Evolutionary conservation across 2,888 invertebrate species (phyloP), one percentile per base, ranked within the genome.

Genomic region (Heterodera filipjevi): DNA sequence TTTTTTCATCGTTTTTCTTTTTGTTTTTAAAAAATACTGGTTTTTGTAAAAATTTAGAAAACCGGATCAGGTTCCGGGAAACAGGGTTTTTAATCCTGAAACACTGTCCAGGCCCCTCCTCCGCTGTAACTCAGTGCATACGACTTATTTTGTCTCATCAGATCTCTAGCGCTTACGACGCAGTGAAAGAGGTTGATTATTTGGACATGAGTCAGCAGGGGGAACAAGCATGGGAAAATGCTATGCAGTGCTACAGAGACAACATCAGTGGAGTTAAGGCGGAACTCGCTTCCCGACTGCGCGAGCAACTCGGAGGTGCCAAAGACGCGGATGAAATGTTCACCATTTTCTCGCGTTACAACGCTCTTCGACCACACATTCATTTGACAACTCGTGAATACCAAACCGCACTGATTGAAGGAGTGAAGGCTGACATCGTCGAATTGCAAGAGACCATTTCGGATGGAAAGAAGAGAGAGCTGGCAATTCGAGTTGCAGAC

Each of bases 241-340:
- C 98, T 19, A 94, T 95, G 19, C 93, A 95, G 80, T 93, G 97
- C 71, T 99, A 99, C 90, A 97, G 98, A 90, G 98, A 98, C 89
- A 93, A 96, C 81, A 99, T 99, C 83, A 97, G 99, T 90, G 93
- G 97, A 80, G 98, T 99, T 3, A 99, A 99, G 91, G 95, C 97
- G 0, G 93, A 96, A 83, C 99, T 99, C 86, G 99, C 99, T 0
- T 95, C 97, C 0, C 95, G 96, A 89, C 92, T 99, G 8, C 93
- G 98, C 79, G 98, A 99, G 91, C 98, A 99, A 90, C 92, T 99
- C 59, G 98, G 97, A 76, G 96, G 96, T 0, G 98, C 99, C 0
- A 96, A 96, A 91, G 98, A 98, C 91, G 99, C 99, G 32, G 98
- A 98, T 90, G 99, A 99, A 90, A 99, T 99, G 99, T 99, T 99